A percentile compares a stretch with the other conserved stretches of the same genome.
Conservation (phyloP, 2,888 invertebrate genomes). For the Dioctria linearis region DNA sequence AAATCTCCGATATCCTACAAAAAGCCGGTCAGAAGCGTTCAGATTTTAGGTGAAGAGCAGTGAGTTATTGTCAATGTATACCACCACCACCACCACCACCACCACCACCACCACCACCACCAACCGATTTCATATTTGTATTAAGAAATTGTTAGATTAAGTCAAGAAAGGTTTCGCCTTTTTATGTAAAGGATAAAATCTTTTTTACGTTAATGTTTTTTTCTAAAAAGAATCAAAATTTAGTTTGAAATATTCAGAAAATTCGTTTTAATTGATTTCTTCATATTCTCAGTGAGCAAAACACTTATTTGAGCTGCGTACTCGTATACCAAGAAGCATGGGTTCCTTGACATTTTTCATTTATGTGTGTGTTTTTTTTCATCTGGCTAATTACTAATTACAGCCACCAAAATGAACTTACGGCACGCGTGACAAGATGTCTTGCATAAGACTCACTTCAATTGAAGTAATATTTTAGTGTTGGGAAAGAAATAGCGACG, state of each 20-base stretch:
- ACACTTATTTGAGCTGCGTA: background rate
- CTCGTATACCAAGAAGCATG: no score
- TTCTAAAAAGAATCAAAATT: slow-evolving; percentile 18
- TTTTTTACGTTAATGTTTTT: background rate
- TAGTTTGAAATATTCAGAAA: background rate
- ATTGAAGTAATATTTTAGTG: background rate
- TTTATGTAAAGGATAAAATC: background rate
- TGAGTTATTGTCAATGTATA: slow-evolving; percentile 31
- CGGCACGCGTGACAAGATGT: background rate
- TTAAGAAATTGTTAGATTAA: no score
- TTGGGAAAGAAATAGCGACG: slow-evolving; percentile 1
- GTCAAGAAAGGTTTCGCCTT: background rate
- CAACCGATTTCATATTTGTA: no score
- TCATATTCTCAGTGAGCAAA: background rate
- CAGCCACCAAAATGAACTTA: slow-evolving; percentile 18
- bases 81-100: background rate
- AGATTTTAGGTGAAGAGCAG: slow-evolving; percentile 79
- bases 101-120: no score
- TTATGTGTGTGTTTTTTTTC: background rate
- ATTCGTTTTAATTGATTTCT: background rate
- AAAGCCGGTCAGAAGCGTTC: slow-evolving; percentile 79
- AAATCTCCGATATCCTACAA: slow-evolving; percentile 72
- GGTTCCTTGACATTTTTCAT: no score
- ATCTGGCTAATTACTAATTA: background rate
- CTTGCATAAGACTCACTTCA: background rate